Evolutionary conservation across 2,113 vertebrate species (phyloP).

Genomic region (Phaethon lepturus): DNA sequence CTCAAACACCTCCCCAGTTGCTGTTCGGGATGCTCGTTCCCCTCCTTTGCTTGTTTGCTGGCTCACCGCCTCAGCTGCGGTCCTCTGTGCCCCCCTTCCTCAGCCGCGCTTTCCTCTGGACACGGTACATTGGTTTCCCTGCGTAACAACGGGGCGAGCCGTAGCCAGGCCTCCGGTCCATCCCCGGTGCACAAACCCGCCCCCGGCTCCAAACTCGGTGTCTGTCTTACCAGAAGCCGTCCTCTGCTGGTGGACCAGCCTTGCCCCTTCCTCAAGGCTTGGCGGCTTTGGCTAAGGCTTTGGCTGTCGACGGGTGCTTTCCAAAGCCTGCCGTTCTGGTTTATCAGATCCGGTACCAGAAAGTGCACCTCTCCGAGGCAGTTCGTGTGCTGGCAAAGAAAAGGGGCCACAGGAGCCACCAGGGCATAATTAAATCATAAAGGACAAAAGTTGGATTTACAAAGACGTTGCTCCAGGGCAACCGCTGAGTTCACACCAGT

Average conservation of each 20-base stretch:
- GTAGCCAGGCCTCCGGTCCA: rapidly evolving
- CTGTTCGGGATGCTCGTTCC: neutral
- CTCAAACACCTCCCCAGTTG: rapidly evolving
- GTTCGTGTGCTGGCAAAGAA: neutral
- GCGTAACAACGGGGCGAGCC: rapidly evolving
- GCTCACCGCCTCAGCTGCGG: neutral
- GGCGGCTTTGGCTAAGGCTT: rapidly evolving
- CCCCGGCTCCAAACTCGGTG: rapidly evolving
- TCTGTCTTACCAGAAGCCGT: rapidly evolving
- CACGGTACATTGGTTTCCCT: neutral
- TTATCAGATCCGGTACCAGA: neutral
- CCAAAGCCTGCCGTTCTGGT: neutral
- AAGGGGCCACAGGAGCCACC: neutral
- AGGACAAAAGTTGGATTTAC: neutral
- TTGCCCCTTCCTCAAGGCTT: neutral
- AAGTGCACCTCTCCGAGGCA: neutral
- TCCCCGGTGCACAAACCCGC: too few species aligned
- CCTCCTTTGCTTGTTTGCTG: neutral
- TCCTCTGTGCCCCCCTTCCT: neutral
- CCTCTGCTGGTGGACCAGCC: neutral
- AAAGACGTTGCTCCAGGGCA: neutral
- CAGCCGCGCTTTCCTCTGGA: rapidly evolving
- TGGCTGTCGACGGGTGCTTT: neutral
- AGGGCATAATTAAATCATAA: neutral
- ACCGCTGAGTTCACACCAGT: neutral